Conservation (phyloP, 2,888 invertebrate species). For the Pyrrhia umbra region DNA sequence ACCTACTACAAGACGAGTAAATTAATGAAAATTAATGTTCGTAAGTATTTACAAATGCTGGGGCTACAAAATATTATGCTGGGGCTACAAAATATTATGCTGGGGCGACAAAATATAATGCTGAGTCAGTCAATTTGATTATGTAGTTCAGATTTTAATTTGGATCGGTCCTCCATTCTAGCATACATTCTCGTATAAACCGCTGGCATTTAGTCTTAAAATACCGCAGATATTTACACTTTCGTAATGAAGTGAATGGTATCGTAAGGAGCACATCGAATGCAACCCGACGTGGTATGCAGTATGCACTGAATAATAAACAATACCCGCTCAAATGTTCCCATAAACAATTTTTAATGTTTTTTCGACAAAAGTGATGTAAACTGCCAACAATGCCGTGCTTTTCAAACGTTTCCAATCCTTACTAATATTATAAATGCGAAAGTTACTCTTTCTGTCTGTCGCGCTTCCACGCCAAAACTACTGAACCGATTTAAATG, state of each 20-base stretch:
- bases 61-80: too few relatives aligned
- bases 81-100: too few relatives aligned
- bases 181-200: background rate
- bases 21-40: background rate
- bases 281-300: conserved; percentile 20
- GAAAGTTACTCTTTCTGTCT: too few relatives aligned
- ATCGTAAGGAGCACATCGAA: conserved; percentile 34
- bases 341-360: conserved; percentile 11
- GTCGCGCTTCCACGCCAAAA: too few relatives aligned
- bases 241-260: conserved; percentile 44
- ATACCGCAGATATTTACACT: conserved; percentile 8
- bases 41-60: too few relatives aligned
- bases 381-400: background rate
- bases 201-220: conserved; percentile 18
- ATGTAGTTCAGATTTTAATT: background rate
- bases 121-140: background rate
- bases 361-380: conserved; percentile 2
- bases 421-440: too few relatives aligned
- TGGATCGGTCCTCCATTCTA: background rate
- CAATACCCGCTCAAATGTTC: conserved; percentile 8
- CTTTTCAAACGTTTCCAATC: background rate
- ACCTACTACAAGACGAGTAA: background rate
- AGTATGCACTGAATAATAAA: conserved; percentile 37
- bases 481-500: too few relatives aligned
- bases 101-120: too few relatives aligned